phyloP scores from a whole-genome alignment of 2,113 vertebrate genomes.

The Willisornis vidua region DNA sequence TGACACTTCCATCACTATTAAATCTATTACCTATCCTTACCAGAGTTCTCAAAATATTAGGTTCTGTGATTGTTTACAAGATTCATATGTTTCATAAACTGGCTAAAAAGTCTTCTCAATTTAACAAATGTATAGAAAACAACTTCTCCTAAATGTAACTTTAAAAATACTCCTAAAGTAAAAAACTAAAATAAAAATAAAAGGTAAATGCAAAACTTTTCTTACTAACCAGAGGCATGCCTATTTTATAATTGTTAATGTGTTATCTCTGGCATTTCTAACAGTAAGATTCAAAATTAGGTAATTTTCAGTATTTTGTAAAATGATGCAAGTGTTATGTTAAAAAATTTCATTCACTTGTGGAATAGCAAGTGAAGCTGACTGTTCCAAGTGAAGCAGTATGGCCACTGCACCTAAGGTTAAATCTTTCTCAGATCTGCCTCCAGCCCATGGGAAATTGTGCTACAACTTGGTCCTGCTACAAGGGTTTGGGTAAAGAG shows the following conservation, averaged over 20 bases:
- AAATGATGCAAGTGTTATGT: background rate
- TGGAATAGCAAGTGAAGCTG: background rate
- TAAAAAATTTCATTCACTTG: background rate
- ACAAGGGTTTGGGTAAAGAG: background rate
- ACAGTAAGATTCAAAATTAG: background rate
- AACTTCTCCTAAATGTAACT: background rate
- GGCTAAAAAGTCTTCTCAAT: background rate
- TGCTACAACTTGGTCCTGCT: background rate
- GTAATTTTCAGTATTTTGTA: background rate
- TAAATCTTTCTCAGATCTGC: background rate
- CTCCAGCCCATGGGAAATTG: background rate
- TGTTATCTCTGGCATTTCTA: background rate
- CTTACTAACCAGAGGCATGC: background rate
- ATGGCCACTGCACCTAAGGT: background rate
- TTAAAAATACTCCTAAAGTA: background rate
- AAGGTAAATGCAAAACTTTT: background rate
- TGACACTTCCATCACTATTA: background rate
- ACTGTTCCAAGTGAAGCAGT: background rate
- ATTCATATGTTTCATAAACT: background rate
- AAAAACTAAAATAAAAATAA: background rate
- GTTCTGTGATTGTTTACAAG: background rate
- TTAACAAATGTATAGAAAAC: background rate
- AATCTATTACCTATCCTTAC: background rate
- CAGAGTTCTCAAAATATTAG: background rate
- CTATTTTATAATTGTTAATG: background rate